Evolutionary conservation across 2,888 invertebrate genomes (phyloP), one percentile per base, ranked within the genome.

Genomic region (Autographa gamma): DNA sequence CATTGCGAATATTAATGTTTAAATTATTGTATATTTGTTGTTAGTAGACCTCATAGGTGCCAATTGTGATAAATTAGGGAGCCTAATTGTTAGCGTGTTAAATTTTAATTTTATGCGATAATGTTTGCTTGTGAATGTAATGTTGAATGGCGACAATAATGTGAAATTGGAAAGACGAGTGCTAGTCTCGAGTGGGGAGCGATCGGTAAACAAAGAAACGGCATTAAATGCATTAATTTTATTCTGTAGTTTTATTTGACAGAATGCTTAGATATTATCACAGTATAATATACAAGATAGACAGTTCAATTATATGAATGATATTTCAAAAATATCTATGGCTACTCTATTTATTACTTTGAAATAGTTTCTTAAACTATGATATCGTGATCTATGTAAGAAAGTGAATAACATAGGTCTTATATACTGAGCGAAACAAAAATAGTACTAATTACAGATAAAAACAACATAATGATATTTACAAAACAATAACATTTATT

Each of bases 21-120:
- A 89, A 89, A 89, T 90, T 91, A 90, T 90, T 90, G 86, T 90
- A 86, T 89, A 82, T 85, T 88, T 91, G 88, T 92, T 90, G 86
- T 89, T 90, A 86, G 89, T 92, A 92, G 91, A 93, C 91, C 91
- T 93, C 90, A 89, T 93, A 92, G 94, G 94, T 94, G 95, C 94
- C 94, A 94, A 95, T 94, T 95, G 95, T 95, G 95, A 95, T 95
- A 95, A 92, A 93, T 91, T 93, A 92, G 91, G 90, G 86, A 93
- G 93, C 94, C 94, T 94, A 93, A 93, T 85, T 90, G 87, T 90
- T 92, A 83, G 84, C 52, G 77, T 85, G 88, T 88, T 89, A 90
- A 82, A 85, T 88, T 91, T 86, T 88, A 84, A 86, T 88, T 88
- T 83, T 84, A 83, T 87, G 88, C 86, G 83, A 85, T 81, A 82